Conservation (phyloP, 2,797 vertebrate genomes). For the Danionella dracula region DNA sequence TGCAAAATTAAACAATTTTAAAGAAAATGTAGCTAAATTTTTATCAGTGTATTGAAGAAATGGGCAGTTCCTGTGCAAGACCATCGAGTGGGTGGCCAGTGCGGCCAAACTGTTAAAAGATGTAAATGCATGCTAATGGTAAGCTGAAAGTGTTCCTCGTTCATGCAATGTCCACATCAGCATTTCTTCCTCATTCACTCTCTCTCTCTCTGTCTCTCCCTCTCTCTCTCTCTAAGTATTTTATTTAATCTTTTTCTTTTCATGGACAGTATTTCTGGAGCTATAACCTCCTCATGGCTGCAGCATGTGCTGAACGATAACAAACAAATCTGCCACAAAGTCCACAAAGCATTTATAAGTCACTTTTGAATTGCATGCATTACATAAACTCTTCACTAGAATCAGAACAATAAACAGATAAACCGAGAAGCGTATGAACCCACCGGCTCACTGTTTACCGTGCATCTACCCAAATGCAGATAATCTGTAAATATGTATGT, state of each 20-base stretch:
- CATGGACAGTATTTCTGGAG: neutral
- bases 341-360: conserved; percentile 22
- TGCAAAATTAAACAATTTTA: too few species aligned
- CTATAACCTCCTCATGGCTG: conserved; percentile 24
- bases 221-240: neutral
- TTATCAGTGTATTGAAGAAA: too few species aligned
- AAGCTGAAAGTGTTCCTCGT: neutral
- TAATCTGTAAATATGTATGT: neutral
- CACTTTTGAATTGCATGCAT: conserved; percentile 5
- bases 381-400: conserved; percentile 6
- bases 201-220: neutral
- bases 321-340: conserved; percentile 26
- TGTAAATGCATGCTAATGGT: conserved; percentile 11
- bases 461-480: neutral
- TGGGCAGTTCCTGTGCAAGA: neutral
- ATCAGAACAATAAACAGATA: conserved; percentile 23
- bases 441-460: conserved; percentile 3
- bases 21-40: too few species aligned
- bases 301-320: conserved; percentile 21
- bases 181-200: conserved; percentile 5
- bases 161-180: conserved; percentile 14
- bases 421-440: conserved; percentile 3
- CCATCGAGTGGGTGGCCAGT: neutral
- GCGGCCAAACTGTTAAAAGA: neutral
- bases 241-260: conserved; percentile 5